Evolutionary conservation across 2,113 vertebrate genomes (phyloP).

Genomic region (Callipepla californica): DNA sequence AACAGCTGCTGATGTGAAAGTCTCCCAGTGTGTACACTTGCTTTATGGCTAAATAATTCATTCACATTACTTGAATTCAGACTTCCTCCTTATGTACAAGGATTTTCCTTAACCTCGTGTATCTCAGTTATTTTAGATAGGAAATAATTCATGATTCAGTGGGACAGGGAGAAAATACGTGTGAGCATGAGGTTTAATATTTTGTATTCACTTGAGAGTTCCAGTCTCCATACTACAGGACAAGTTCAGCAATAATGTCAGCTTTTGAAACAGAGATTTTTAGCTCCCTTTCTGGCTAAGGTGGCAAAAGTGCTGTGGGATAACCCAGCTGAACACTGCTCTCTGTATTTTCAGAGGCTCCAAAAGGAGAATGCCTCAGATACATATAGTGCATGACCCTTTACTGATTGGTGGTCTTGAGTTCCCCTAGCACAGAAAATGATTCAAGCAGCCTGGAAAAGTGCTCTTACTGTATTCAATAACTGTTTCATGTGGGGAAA

Average conservation of each 20-base stretch:
- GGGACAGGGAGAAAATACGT: neutral
- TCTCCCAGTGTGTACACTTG: neutral
- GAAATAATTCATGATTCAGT: slow-evolving; percentile 13
- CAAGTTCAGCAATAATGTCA: neutral
- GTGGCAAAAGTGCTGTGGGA: neutral
- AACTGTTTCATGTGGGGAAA: neutral
- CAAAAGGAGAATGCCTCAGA: neutral
- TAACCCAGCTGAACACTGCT: neutral
- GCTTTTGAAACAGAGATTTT: neutral
- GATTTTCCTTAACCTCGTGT: neutral
- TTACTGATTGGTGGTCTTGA: neutral
- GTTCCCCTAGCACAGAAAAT: neutral
- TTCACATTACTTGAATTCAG: neutral
- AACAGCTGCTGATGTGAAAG: neutral
- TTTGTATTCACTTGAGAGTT: neutral
- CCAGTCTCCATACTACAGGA: neutral
- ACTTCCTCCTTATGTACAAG: neutral
- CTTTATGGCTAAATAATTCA: neutral
- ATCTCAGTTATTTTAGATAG: neutral
- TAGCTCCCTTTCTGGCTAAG: neutral
- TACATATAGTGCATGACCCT: neutral
- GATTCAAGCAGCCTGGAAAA: neutral
- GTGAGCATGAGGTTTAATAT: neutral
- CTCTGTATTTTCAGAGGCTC: neutral
- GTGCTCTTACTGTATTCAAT: neutral